Base-by-base conservation (phyloP, 2,113 vertebrate genomes). In the Spilogale gracilis region DNA sequence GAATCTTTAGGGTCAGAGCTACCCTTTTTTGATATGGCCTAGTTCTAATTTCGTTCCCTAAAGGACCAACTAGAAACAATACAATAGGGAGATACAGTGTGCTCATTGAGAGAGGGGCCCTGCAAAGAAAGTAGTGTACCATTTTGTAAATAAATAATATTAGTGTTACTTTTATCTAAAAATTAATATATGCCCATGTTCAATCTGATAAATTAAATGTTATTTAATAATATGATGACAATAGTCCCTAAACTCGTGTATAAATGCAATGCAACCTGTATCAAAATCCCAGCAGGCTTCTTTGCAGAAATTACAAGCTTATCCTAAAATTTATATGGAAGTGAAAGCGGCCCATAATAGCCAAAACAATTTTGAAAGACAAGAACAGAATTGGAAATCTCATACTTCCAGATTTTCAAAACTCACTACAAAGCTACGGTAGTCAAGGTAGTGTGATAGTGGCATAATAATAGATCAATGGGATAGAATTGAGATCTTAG, bases 131-230 rank as follows among this genome's bases (percentile, higher is more conserved):
- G 50, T 58, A 89, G 38, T 30, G 14, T 23, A 80, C 9, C 43
- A 84, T 89, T 89, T 81, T 92, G 14, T 80, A 92, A 85, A 52
- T 76, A 94, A 94, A 69, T 74, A 80, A 63, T 73, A 54, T 79
- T 88, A 65, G 13, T 52, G 92, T 96, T 89, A 91, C 71, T 80
- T 89, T 92, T 52, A 74, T 80, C 16, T 89, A 60, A 84, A 96
- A 85, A 93, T 32, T 48, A 65, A 69, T 71, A 60, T 17, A 69
- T 61, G 6, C 17, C 5, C 13, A 43, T 63, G 18, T 87, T 87
- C 17, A 63, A 82, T 80, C 76, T 80, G 82, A 89, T 95, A 54
- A 65, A 11, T 74, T 91, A 81, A 93, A n/a, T 95, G 65, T 3
- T 52, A 45, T 93, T 90, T 60, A 86, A 91, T 81, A 92, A 82